Evolutionary conservation across 92 coral and sea anemone species (phyloP), one percentile per base, ranked within the genome.

Genomic region (Palythoa grandiflora): DNA sequence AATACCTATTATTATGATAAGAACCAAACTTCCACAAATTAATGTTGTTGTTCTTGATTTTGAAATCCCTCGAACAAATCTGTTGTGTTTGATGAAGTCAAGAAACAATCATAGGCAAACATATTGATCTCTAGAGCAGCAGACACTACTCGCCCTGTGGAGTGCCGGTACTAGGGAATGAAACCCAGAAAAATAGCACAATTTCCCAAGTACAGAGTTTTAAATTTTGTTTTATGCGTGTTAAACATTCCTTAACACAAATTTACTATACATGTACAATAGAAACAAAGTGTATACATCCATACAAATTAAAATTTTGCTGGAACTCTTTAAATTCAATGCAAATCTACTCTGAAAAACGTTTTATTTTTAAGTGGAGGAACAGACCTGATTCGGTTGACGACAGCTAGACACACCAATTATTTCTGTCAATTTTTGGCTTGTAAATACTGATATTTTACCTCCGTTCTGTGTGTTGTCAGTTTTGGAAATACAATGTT

Each of bases 1-100:
- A 21, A 51, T 36, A 51, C 47, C 83, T 77, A 54, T 77, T 77
- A 77, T 77, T 77, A 77, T 77, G 83, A 50, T 54, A 77, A 54
- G 21, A 77, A 77, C 15, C 66, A 77, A 77, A 55, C 53, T 53
- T 77, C 63, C 65, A 38, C 59, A 77, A 77, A 77, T 15, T n/a
- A 55, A 7, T 50, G 35, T 52, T 77, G 65, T 77, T 55, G 68
- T 77, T 38, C 47, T 77, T 37, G 68, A 52, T 53, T 57, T 54
- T 8, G 48, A 52, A 53, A 9, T 77, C 17, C 35, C 44, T 53
- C 54, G 15, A 39, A 9, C 17, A 36, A 55, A 54, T 77, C 83
- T 77, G 83, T 77, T 77, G 48, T 15, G 68, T 57, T 53, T 77
- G 68, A 14, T 53, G 68, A 52, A 77, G 83, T 53, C 39, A 55